phyloP scores from a whole-genome alignment of 2,888 invertebrate species.

The Epinotia brunnichana region DNA sequence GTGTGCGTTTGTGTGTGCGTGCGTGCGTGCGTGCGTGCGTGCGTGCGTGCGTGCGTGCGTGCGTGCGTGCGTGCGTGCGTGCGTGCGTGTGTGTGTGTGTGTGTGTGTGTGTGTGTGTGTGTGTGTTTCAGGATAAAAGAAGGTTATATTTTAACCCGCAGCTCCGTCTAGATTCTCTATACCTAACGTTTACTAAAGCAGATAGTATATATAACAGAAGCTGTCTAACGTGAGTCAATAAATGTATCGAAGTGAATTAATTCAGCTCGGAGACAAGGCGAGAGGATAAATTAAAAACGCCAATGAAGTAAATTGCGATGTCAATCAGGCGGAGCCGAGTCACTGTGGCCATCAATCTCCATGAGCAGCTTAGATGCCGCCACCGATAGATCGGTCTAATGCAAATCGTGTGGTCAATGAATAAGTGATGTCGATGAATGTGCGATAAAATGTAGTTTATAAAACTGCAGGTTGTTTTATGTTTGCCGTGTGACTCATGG shows the following conservation, averaged over 20 bases:
- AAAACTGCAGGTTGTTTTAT: background rate
- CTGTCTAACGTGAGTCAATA: conserved; percentile 15
- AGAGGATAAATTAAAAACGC: conserved; percentile 76
- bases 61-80: too few species aligned
- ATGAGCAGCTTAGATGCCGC: conserved; percentile 56
- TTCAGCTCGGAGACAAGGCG: conserved; percentile 57
- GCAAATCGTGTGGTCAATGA: conserved; percentile 33
- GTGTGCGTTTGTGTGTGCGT: too few species aligned
- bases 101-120: too few species aligned
- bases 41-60: too few species aligned
- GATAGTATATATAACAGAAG: background rate
- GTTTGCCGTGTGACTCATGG: too few species aligned
- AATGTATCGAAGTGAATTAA: conserved; percentile 55
- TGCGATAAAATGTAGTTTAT: conserved; percentile 3
- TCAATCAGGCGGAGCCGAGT: conserved; percentile 73
- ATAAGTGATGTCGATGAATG: conserved; percentile 18
- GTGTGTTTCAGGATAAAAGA: too few species aligned
- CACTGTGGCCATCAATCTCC: conserved; percentile 76
- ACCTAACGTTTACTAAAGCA: background rate
- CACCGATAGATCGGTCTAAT: conserved; percentile 40
- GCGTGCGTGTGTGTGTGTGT: too few species aligned
- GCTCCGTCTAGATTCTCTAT: too few species aligned
- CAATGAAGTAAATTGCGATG: conserved; percentile 78
- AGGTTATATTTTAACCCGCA: too few species aligned
- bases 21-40: too few species aligned